phyloP scores from a whole-genome alignment of 2,888 invertebrate genomes.

The Heliconius cydno region DNA sequence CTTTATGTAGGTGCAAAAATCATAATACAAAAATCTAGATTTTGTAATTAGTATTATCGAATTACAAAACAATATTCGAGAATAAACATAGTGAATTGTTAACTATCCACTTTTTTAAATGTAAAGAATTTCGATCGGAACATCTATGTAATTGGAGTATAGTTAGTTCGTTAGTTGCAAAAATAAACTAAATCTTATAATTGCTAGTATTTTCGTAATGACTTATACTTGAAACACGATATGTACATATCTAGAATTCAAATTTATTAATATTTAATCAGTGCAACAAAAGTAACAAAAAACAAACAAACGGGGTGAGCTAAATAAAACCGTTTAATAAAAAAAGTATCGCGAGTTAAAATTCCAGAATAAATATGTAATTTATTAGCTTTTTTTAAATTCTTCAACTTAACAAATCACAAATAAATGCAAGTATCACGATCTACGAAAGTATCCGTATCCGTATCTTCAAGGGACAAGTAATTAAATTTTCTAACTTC shows the following conservation, averaged over 20 bases:
- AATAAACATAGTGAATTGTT: not conserved
- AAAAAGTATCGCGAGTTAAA: not conserved
- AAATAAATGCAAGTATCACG: not conserved
- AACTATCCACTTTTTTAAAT: not conserved
- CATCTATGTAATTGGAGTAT: not conserved
- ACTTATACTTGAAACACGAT: no score
- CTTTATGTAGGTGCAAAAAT: no score
- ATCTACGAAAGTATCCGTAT: not conserved
- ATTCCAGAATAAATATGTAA: not conserved
- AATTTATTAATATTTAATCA: not conserved
- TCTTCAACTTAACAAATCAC: not conserved
- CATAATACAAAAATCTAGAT: no score
- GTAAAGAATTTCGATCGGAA: not conserved
- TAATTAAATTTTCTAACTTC: not conserved
- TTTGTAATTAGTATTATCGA: not conserved
- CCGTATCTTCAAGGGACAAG: not conserved
- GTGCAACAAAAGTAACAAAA: not conserved
- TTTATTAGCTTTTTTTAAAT: not conserved
- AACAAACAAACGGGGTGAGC: no score
- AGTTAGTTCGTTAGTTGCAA: not conserved
- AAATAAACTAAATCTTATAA: not conserved
- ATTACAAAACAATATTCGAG: no score
- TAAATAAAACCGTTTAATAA: no score
- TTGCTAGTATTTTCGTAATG: no score
- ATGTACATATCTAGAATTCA: not conserved